Base-by-base conservation (phyloP, 2,113 vertebrate genomes). In the Lates calcarifer region DNA sequence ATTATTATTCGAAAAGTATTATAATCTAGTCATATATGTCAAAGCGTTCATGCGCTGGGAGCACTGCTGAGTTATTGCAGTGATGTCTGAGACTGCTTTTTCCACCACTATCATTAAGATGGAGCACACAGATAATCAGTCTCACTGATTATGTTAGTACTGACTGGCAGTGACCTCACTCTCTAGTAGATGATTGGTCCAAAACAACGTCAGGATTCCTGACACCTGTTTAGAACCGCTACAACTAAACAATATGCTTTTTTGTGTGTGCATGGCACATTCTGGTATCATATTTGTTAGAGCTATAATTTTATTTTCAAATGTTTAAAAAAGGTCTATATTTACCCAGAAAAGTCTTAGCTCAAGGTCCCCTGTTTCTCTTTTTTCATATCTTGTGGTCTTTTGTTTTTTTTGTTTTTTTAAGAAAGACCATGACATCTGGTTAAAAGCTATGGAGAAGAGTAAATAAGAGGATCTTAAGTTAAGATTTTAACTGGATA, bases 21-120 rank as follows among this genome's bases (percentile, higher is more conserved):
- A 26, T 49, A 60, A 69, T 64, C 14, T 7, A 20, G 22, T 60
- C 63, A 43, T 24, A 43, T 24, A 72, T 37, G 24, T 26, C 57
- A 43, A 79, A 77, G n/a, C 41, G 61, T 61, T 55, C 17, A 2
- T 47, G 58, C 24, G 68, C 24, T 61, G 24, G 65, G 58, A 55
- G 51, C 57, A 35, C 45, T 35, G 61, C 57, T 49, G 84, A 61
- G 65, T 68, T 61, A 58, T 68, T 74, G 47, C 64, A 63, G 4
- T 63, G 67, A 75, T 20, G 66, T 65, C 65, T 55, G 53, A 71
- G 74, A 29, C 28, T 6, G 69, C 41, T 79, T 83, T 77, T 90
- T 72, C 63, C 62, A 62, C 9, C 64, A 47, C 75, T 60, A 63
- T 83, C 75, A 88, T 88, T 82, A 79, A 89, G 90, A 89, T 83